Conservation (phyloP, 2,888 invertebrate genomes). For the Epistrophe grossulariae region DNA sequence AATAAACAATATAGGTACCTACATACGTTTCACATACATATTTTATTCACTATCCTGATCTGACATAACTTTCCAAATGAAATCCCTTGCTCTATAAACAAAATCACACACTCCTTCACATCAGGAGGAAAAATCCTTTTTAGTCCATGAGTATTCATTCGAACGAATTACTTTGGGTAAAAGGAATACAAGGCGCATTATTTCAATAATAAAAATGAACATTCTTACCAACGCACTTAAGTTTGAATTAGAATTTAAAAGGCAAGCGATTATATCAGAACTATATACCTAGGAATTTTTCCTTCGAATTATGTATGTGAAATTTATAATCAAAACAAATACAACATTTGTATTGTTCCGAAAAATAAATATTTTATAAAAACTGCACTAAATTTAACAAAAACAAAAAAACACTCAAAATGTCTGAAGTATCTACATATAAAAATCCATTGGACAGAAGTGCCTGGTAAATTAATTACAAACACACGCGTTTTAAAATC, state of each 20-base stretch:
- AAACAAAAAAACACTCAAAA: background rate
- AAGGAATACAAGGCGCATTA: background rate
- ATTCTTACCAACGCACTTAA: constrained; percentile 9
- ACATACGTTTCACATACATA: constrained; percentile 46
- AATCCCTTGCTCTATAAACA: background rate
- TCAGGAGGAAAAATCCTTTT: constrained; percentile 33
- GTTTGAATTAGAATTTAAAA: constrained; percentile 9
- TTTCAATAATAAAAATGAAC: constrained; percentile 19
- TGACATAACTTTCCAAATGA: constrained; percentile 33
- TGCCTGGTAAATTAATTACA: constrained; percentile 43
- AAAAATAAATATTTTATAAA: constrained; percentile 42
- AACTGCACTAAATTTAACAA: constrained; percentile 6
- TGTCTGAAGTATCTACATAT: background rate
- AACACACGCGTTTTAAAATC: constrained; percentile 58
- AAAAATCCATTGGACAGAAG: background rate
- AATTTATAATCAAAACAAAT: constrained; percentile 33
- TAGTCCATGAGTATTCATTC: constrained; percentile 53
- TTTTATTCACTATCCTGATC: constrained; percentile 61
- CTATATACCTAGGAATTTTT: background rate
- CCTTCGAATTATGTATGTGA: constrained; percentile 35
- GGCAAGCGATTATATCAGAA: constrained; percentile 14
- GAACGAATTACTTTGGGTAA: background rate
- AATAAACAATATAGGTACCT: constrained; percentile 43
- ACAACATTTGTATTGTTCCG: background rate
- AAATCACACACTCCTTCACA: constrained; percentile 13